Percentiles rank a stretch among this genome's conserved stretches.
These are phyloP conservation scores for Mastigias papua DNA, from an alignment of 30 jellyfish, hydroid and myxozoan species.

Conservation along the genomic window DNA sequence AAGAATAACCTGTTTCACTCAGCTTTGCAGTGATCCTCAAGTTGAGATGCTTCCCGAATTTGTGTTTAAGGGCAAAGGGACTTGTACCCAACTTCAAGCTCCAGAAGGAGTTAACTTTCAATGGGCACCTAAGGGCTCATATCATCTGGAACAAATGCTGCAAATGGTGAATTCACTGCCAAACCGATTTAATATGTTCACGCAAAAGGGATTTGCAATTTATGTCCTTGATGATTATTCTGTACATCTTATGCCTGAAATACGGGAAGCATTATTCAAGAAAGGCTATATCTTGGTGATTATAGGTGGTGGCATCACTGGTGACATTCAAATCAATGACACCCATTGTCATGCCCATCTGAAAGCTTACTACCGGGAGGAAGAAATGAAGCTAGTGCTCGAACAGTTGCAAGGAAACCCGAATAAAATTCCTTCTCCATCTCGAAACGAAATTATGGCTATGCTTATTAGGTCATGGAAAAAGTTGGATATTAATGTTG, in stretches of 20 bases:
- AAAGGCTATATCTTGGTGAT: not conserved
- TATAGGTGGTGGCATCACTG: not conserved
- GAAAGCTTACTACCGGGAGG: slow-evolving; percentile 43
- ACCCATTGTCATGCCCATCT: slow-evolving; percentile 51
- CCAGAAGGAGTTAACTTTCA: slow-evolving; percentile 63
- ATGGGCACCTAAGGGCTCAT: slow-evolving; percentile 69
- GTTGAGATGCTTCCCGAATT: slow-evolving; percentile 14
- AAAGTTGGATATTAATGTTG: not conserved
- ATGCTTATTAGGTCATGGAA: slow-evolving; percentile 3
- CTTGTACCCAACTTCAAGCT: slow-evolving; percentile 55
- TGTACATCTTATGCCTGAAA: slow-evolving; percentile 63
- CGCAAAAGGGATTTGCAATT: slow-evolving; percentile 54
- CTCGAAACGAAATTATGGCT: slow-evolving; percentile 52
- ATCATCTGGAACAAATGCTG: slow-evolving; percentile 45
- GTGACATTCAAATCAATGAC: slow-evolving; percentile 49
- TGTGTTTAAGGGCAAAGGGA: slow-evolving; percentile 64
- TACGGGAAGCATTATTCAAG: not conserved
- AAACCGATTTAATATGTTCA: slow-evolving; percentile 60
- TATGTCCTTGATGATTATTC: slow-evolving; percentile 63
- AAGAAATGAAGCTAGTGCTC: slow-evolving; percentile 63
- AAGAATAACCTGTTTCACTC: slow-evolving; percentile 70
- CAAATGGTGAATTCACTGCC: slow-evolving; percentile 34
- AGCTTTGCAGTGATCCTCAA: slow-evolving; percentile 49
- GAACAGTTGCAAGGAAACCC: slow-evolving; percentile 38
- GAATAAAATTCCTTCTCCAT: slow-evolving; percentile 47